Evolutionary conservation across 2,113 vertebrate species (phyloP), one percentile per base, ranked within the genome.

Genomic region (Cochlearius cochlearius): DNA sequence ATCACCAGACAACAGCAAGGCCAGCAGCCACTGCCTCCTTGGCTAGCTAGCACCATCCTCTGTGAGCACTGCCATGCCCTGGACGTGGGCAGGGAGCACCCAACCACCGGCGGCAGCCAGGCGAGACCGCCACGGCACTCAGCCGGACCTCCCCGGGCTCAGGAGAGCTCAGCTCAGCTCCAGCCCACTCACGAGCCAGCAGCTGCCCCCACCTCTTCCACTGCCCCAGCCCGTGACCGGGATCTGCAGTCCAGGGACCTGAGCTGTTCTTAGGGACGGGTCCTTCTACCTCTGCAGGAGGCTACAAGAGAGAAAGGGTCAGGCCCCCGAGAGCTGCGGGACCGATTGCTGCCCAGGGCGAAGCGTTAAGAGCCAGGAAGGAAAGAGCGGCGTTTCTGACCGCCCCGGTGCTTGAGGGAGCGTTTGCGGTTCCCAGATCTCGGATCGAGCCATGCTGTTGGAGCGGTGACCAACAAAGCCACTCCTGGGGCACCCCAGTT

Each of bases 141-240:
- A 3, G 59, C 29, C 14, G 56, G 13, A 47, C 32, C 58, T 11
- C 15, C 64, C 49, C 49, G n/a, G 43, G 13, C 45, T n/a, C n/a
- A n/a, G n/a, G n/a, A n/a, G n/a, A n/a, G n/a, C n/a, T n/a, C 56
- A 25, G 36, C 72, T 27, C 15, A 7, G 45, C 39, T 47, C 50
- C 85, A 72, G 72, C 25, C 78, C 29, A 3, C 64, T 9, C 22
- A 1, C 3, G 6, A 30, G 38, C 58, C 16, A 53, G 20, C 63
- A 53, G 58, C 63, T 59, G 71, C n/a, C 11, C 22, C 47, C 25
- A 22, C 15, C 25, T 16, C 59, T 29, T 34, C n/a, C 67, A 34
- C 16, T 1, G 3, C 4, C 64, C 59, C 69, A 22, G 0, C 27
- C 18, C 1, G 7, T 4, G 3, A 21, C 16, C 5, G 34, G 66